A percentile compares a stretch with the other conserved stretches of the same genome.
Evolutionary conservation across 2,888 invertebrate species (phyloP).

Genomic region (Stenotaenia linearis): DNA sequence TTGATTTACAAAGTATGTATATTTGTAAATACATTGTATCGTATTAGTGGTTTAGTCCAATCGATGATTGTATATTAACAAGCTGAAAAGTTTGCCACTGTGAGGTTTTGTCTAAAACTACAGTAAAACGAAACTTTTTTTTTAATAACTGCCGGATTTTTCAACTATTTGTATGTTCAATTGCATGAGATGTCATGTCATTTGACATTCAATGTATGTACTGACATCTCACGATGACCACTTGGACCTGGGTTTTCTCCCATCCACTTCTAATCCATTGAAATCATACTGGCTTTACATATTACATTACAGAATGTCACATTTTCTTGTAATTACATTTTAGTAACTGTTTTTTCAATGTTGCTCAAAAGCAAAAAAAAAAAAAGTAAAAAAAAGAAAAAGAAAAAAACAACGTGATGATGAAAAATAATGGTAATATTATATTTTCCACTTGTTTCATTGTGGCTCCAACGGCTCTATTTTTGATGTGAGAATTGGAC

Average conservation of each 20-base stretch:
- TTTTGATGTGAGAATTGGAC: slow-evolving; percentile 34
- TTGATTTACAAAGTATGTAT: slow-evolving; percentile 34
- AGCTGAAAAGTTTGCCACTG: slow-evolving; percentile 34
- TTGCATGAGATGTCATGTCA: slow-evolving; percentile 30
- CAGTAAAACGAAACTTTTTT: slow-evolving; percentile 33
- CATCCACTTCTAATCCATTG: neutral
- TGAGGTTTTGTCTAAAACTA: slow-evolving; percentile 36
- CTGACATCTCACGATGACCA: slow-evolving; percentile 13
- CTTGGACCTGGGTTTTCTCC: neutral
- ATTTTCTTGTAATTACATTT: slow-evolving; percentile 31
- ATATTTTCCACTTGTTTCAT: slow-evolving; percentile 32
- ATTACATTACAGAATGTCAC: slow-evolving; percentile 27
- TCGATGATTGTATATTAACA: slow-evolving; percentile 36
- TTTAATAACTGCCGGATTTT: slow-evolving; percentile 28
- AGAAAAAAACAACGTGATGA: neutral
- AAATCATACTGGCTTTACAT: slow-evolving; percentile 13
- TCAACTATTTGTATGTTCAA: slow-evolving; percentile 30
- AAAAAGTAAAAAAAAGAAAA: neutral
- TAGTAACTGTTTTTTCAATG: slow-evolving; percentile 33
- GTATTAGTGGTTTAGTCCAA: slow-evolving; percentile 34
- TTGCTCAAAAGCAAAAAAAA: slow-evolving; percentile 33
- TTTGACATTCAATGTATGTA: slow-evolving; percentile 18
- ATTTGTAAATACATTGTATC: slow-evolving; percentile 38
- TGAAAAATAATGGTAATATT: slow-evolving; percentile 24
- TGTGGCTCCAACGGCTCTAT: slow-evolving; percentile 29